phyloP scores from a whole-genome alignment of 2,888 invertebrate genomes.

The Tenthredo scrophulariae region DNA sequence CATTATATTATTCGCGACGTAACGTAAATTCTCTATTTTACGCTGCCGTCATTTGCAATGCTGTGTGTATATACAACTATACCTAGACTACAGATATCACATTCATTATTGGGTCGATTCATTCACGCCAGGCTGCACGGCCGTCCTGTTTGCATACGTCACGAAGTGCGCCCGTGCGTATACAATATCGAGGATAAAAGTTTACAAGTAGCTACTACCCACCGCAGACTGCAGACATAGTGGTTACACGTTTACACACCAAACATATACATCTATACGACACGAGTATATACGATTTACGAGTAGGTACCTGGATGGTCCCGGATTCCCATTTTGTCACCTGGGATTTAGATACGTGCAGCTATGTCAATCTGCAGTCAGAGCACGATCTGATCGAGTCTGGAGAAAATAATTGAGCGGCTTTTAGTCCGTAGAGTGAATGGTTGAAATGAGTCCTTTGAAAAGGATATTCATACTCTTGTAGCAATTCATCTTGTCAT shows the following conservation, averaged over 20 bases:
- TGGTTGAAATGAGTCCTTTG: background rate
- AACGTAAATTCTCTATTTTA: conserved; percentile 37
- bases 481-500: background rate
- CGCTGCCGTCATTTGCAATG: conserved; percentile 25
- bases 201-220: conserved; percentile 6
- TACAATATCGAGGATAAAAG: conserved; percentile 21
- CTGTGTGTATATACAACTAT: background rate
- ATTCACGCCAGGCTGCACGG: conserved; percentile 40
- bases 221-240: conserved; percentile 10
- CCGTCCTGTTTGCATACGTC: conserved; percentile 29
- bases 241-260: background rate
- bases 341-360: background rate
- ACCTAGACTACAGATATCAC: conserved; percentile 23
- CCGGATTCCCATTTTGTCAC: conserved; percentile 9
- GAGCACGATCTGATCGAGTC: background rate
- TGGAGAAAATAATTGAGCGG: background rate
- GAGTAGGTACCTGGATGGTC: background rate
- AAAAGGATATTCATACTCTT: background rate
- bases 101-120: conserved; percentile 51
- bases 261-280: background rate
- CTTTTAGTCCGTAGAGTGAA: background rate
- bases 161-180: conserved; percentile 25
- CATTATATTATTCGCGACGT: background rate
- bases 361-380: background rate
- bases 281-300: background rate